phyloP scores from a whole-genome alignment of 2,113 vertebrate genomes.

The Perccottus glenii region DNA sequence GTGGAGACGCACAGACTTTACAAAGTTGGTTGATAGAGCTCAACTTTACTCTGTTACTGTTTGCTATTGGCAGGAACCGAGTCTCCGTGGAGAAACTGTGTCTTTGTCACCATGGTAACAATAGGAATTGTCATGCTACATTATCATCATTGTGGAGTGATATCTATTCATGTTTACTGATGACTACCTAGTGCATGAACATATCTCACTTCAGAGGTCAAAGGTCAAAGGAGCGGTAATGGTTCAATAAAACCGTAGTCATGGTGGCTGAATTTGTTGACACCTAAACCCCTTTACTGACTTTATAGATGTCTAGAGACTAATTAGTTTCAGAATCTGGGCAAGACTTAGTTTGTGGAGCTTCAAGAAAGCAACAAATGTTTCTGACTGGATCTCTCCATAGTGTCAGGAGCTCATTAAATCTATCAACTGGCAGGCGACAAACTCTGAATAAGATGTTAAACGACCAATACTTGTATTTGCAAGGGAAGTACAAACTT shows the following conservation, averaged over 20 bases:
- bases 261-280: neutral
- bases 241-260: neutral
- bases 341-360: neutral
- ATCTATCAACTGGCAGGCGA: too few species aligned
- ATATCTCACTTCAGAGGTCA: neutral
- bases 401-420: neutral
- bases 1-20: conserved; percentile 27
- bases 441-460: too few species aligned
- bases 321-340: neutral
- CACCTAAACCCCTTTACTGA: too few species aligned
- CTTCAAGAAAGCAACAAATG: neutral
- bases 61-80: neutral
- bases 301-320: neutral
- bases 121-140: conserved; percentile 15
- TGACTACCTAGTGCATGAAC: neutral
- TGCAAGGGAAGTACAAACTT: too few species aligned
- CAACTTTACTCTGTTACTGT: neutral
- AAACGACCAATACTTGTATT: too few species aligned
- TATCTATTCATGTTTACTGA: neutral
- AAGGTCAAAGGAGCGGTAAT: neutral
- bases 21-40: conserved; percentile 6
- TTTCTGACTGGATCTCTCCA: neutral
- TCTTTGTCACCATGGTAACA: conserved; percentile 54
- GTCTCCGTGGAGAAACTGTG: conserved; percentile 29
- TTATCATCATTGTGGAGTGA: too few species aligned